Percentiles rank a stretch among this genome's conserved stretches.
Evolutionary conservation across 2,797 vertebrate species (phyloP).

Genomic region (Spinus pinus): DNA sequence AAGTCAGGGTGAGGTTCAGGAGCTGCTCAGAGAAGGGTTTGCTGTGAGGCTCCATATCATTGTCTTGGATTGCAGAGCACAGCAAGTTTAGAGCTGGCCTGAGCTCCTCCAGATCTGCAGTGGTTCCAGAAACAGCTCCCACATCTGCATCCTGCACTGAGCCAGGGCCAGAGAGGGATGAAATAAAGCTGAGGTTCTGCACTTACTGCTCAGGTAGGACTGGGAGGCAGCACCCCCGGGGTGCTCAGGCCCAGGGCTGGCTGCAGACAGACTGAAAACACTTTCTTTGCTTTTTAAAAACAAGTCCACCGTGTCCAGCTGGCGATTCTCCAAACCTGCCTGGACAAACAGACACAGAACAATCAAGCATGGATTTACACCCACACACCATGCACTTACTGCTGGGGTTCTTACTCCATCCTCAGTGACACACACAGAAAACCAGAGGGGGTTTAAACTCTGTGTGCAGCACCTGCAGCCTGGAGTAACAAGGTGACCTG

Average conservation of each 20-base stretch:
- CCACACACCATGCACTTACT: fast-evolving
- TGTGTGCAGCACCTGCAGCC: not conserved
- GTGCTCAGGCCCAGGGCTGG: slow-evolving; percentile 58
- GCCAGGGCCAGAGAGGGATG: not conserved
- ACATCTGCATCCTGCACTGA: not conserved
- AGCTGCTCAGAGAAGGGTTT: slow-evolving; percentile 94
- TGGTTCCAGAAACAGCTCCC: not conserved
- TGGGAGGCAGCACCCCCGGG: slow-evolving; percentile 22
- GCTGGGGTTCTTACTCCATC: not conserved
- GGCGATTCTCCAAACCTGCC: slow-evolving; percentile 94
- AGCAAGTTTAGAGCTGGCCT: slow-evolving; percentile 89
- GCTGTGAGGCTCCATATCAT: slow-evolving; percentile 86
- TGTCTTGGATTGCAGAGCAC: slow-evolving; percentile 86
- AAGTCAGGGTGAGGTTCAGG: slow-evolving; percentile 85
- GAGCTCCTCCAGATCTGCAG: slow-evolving; percentile 84
- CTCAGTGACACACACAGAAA: not conserved
- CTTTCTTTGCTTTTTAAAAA: slow-evolving; percentile 96
- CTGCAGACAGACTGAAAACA: slow-evolving; percentile 71
- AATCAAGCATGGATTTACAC: not conserved
- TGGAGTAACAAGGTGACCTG: not conserved
- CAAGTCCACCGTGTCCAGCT: slow-evolving; percentile 94
- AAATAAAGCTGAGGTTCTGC: not conserved
- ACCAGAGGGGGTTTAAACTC: not conserved
- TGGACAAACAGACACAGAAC: slow-evolving; percentile 37
- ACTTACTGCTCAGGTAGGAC: slow-evolving; percentile 80